Evolutionary conservation across 2,888 invertebrate species (phyloP).

Genomic region (Junonia oenone): DNA sequence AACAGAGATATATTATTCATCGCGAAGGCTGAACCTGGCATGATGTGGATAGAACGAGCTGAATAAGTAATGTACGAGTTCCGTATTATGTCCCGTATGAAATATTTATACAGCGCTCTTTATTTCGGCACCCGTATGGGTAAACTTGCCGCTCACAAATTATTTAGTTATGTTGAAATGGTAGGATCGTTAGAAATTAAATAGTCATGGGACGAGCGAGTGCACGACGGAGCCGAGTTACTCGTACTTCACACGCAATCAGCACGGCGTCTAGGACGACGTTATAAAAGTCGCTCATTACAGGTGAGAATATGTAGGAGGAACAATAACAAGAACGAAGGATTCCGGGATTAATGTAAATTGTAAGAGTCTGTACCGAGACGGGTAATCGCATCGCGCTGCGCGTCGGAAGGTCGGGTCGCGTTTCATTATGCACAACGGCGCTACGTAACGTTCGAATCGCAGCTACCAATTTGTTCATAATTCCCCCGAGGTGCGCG

Average conservation of each 20-base stretch:
- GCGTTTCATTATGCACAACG: slow-evolving; percentile 26
- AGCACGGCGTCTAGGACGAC: neutral
- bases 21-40: slow-evolving; percentile 37
- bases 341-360: neutral
- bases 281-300: neutral
- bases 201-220: neutral
- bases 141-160: slow-evolving; percentile 23
- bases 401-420: slow-evolving; percentile 9
- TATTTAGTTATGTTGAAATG: slow-evolving; percentile 10
- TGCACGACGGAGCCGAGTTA: no score
- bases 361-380: neutral
- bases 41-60: slow-evolving; percentile 38
- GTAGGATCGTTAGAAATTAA: slow-evolving; percentile 1
- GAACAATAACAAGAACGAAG: neutral
- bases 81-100: slow-evolving; percentile 37
- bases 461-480: slow-evolving; percentile 29
- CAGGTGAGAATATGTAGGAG: neutral
- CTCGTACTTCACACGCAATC: neutral
- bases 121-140: slow-evolving; percentile 30
- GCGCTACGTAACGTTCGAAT: slow-evolving; percentile 20
- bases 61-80: slow-evolving; percentile 44
- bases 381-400: neutral
- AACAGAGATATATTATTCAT: slow-evolving; percentile 45
- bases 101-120: slow-evolving; percentile 35
- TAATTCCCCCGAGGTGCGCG: slow-evolving; percentile 27